Evolutionary conservation across 2,113 vertebrate genomes (phyloP), one percentile per base, ranked within the genome.

Genomic region (Sinocyclocheilus grahami): DNA sequence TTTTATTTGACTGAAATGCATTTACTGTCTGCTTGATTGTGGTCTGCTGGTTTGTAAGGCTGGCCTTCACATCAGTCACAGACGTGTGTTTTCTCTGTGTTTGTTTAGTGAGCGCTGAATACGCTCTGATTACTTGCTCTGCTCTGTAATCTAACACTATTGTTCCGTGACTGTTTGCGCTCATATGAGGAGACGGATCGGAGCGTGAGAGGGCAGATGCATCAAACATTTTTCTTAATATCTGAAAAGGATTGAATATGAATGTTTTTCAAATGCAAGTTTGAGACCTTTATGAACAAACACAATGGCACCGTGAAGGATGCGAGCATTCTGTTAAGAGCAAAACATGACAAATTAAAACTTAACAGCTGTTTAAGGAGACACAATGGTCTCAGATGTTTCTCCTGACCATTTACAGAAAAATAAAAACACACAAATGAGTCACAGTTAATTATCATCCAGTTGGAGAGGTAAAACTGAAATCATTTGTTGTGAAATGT

Each of bases 21-120:
- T 69, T 69, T 69, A 5, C 6, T 27, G 24, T 65, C 24, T 69
- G 7, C 67, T 69, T 92, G 92, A 93, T 91, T 92, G 89, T 81
- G 86, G 90, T 92, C 9, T 86, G 33, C 3, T 78, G 55, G 30
- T 67, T 20, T 76, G 69, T n/a, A 33, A 24, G 58, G 14, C 39
- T 78, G 62, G 60, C 55, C 30, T 86, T 82, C 42, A 72, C 58
- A 20, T 60, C 51, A 63, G 30, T 4, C 67, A 4, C 67, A 71
- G 8, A 14, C 55, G 62, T 33, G 67, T 84, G 37, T 85, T 22
- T 75, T 84, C 63, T 80, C 69, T 62, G 16, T 84, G 55, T 85
- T 75, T 87, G 83, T 84, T 76, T 27, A 77, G 78, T 77, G 14
- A 18, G 71, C 30, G 14, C 27, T 87, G 78, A 85, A 87, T 63